These are phyloP conservation scores for Ophiodon elongatus DNA, from an alignment of 2,113 vertebrate genomes.

Conservation along the genomic window DNA sequence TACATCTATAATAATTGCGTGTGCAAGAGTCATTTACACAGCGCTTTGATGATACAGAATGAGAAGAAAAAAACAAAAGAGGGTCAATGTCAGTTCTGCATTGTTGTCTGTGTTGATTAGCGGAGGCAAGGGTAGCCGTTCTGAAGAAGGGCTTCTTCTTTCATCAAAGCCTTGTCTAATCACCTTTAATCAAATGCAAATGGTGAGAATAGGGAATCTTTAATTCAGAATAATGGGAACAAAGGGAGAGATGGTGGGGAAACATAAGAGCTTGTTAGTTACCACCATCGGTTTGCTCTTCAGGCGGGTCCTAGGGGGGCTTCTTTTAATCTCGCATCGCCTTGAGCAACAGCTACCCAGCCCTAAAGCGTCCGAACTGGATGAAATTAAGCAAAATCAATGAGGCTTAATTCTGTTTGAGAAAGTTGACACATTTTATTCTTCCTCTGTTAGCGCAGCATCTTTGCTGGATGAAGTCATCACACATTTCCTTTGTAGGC, in stretches of 20 bases:
- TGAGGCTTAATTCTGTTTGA: constrained; percentile 62
- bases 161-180: constrained; percentile 53
- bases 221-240: constrained; percentile 74
- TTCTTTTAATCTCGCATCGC: constrained; percentile 69
- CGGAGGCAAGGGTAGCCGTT: background rate
- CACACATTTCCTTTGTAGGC: constrained; percentile 40
- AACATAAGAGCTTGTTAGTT: constrained; percentile 73
- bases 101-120: constrained; percentile 42
- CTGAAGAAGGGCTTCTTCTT: constrained; percentile 3
- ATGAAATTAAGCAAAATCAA: constrained; percentile 65
- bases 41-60: constrained; percentile 12
- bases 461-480: constrained; percentile 12
- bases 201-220: constrained; percentile 59
- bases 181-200: constrained; percentile 75
- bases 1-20: background rate
- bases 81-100: constrained; percentile 19
- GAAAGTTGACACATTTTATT: constrained; percentile 48
- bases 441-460: background rate
- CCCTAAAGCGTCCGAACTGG: constrained; percentile 39
- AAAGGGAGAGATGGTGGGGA: constrained; percentile 53
- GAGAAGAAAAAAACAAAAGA: constrained; percentile 29
- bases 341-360: constrained; percentile 57
- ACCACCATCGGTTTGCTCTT: constrained; percentile 53
- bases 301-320: constrained; percentile 62
- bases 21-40: background rate